These are phyloP conservation scores for Pygmarrhopalites habei DNA, from an alignment of 1,140 invertebrate species.

Conservation along the genomic window DNA sequence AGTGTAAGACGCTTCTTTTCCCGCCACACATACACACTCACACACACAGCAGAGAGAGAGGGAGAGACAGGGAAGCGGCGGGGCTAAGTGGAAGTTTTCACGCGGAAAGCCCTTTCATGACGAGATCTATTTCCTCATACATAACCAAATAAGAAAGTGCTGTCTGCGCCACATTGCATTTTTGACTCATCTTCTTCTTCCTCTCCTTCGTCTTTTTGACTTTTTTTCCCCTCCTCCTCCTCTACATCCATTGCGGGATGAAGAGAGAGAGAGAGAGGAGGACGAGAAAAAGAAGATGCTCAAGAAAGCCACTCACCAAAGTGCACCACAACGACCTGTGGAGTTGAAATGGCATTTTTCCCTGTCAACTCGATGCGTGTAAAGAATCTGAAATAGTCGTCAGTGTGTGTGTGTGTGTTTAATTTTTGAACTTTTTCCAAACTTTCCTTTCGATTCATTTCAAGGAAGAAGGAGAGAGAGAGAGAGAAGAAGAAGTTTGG, in stretches of 20 bases:
- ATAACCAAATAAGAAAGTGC: slow-evolving; percentile 27
- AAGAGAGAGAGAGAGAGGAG: too few species aligned
- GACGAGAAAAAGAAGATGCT: too few species aligned
- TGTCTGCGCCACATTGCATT: slow-evolving; percentile 14
- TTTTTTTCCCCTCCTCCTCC: background rate
- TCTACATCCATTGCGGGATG: background rate
- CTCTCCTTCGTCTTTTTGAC: slow-evolving; percentile 10
- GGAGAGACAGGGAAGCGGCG: background rate
- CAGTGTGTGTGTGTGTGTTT: slow-evolving; percentile 19
- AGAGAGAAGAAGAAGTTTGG: background rate
- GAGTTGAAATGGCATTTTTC: slow-evolving; percentile 29
- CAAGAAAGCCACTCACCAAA: slow-evolving; percentile 12
- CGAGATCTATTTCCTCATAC: slow-evolving; percentile 29
- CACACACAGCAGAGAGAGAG: too few species aligned
- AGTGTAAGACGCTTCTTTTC: background rate
- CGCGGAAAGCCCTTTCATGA: slow-evolving; percentile 18
- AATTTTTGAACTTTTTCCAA: slow-evolving; percentile 25
- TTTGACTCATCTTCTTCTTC: background rate
- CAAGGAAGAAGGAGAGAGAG: background rate
- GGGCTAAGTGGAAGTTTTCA: slow-evolving; percentile 21
- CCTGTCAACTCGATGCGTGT: slow-evolving; percentile 24
- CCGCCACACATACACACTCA: too few species aligned
- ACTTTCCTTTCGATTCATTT: background rate
- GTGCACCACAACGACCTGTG: slow-evolving; percentile 27
- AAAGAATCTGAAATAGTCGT: slow-evolving; percentile 24